Base-by-base conservation (phyloP, 2,113 vertebrate species). In the Indri indri region DNA sequence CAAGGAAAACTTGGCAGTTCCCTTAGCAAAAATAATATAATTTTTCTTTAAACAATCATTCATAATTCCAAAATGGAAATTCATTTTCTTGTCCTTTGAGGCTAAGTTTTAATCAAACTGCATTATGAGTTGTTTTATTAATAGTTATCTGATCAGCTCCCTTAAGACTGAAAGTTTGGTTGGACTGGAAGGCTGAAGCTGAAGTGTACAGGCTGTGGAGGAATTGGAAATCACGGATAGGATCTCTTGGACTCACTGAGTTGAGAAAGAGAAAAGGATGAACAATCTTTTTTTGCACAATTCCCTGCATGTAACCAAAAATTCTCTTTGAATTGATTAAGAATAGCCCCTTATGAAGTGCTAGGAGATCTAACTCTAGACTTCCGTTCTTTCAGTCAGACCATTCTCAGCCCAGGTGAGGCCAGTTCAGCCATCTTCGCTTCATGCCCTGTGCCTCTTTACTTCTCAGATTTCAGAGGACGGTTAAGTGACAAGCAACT, bases 1-100 rank as follows among this genome's bases (percentile, higher is more conserved):
- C 52, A 57, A 82, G 23, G 65, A 82, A 85, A 86, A 45, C 1
- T 0, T 94, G 4, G 1, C 2, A 22, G 11, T 91, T 93, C 16
- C 17, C 12, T 88, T 82, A 88, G 22, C 84, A 85, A 82, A 93
- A 92, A 80, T 50, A 54, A 73, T 66, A 20, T 20, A 22, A 1
- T 34, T 90, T 92, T 83, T 88, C 40, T 42, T 52, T 52, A 57
- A 94, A 66, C 91, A 59, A 18, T 82, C 20, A 63, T 6, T 95
- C 22, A 61, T n/a, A 77, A 91, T 94, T 91, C 77, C n/a, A 79
- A 71, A 84, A 13, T 91, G 50, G n/a, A 86, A 95, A 54, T 95
- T 81, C 8, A 68, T 81, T 77, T 94, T 85, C n/a, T 66, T 92
- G 47, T 79, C 61, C 73, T 89, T 68, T 87, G 90, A 93, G 37